phyloP scores from a whole-genome alignment of 2,888 invertebrate species.

The Anagyrus pseudococci region DNA sequence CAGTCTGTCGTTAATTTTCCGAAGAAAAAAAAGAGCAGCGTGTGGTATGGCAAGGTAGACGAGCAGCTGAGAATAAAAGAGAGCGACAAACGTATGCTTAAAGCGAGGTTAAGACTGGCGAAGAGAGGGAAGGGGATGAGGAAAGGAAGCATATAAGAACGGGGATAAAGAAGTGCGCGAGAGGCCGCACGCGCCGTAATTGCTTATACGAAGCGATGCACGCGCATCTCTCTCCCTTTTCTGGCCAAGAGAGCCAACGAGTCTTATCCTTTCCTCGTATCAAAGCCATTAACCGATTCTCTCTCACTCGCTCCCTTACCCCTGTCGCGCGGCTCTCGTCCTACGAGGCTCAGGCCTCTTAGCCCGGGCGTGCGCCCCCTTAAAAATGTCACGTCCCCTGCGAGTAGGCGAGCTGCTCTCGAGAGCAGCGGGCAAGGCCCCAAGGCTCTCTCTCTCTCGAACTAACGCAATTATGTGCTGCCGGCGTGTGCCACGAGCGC shows the following conservation, averaged over 20 bases:
- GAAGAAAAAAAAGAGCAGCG: too few relatives aligned
- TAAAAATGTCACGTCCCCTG: slow-evolving; percentile 50
- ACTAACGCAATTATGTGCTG: slow-evolving; percentile 54
- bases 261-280: slow-evolving; percentile 55
- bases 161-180: slow-evolving; percentile 36
- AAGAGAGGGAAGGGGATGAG: slow-evolving; percentile 7
- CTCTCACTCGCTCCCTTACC: slow-evolving; percentile 32
- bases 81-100: slow-evolving; percentile 1
- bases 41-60: too few relatives aligned
- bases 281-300: slow-evolving; percentile 55
- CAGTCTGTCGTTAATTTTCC: too few relatives aligned
- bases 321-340: slow-evolving; percentile 3
- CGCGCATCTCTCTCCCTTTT: slow-evolving; percentile 42
- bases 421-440: slow-evolving; percentile 41
- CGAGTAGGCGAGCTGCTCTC: slow-evolving; percentile 2
- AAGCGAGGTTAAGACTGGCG: neutral
- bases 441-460: slow-evolving; percentile 44
- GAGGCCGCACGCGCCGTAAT: slow-evolving; percentile 47
- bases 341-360: neutral
- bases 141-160: slow-evolving; percentile 13
- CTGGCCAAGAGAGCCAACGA: slow-evolving; percentile 53
- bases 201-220: slow-evolving; percentile 49
- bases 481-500: slow-evolving; percentile 24
- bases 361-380: slow-evolving; percentile 39
- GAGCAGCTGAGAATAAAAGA: slow-evolving; percentile 21